A percentile compares a stretch with the other conserved stretches of the same genome.
These are phyloP conservation scores for Vidua chalybeata DNA, from an alignment of 2,113 vertebrate species.

Conservation along the genomic window DNA sequence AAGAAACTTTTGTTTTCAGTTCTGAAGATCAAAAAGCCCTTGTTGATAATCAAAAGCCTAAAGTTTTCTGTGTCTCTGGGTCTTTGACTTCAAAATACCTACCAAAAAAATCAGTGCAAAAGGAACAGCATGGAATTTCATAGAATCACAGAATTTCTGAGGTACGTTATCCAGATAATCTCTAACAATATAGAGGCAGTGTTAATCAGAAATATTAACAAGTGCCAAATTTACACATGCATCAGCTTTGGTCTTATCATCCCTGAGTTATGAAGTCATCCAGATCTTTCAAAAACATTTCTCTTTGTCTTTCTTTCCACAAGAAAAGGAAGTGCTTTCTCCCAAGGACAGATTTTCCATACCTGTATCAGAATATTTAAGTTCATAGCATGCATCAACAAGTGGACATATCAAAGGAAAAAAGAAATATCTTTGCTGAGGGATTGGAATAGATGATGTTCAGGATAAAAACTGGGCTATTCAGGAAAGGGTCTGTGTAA, in stretches of 20 bases:
- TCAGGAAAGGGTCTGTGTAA: not conserved
- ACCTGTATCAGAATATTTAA: not conserved
- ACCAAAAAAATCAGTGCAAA: not conserved
- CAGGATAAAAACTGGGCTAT: not conserved
- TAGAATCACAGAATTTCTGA: not conserved
- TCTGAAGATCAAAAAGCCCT: not conserved
- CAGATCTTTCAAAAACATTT: not conserved
- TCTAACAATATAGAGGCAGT: not conserved
- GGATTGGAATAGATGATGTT: not conserved
- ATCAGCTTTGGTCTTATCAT: not conserved
- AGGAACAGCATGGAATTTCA: not conserved
- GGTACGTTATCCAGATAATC: not conserved
- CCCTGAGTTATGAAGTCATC: not conserved
- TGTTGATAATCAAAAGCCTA: not conserved
- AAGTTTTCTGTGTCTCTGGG: not conserved
- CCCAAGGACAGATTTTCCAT: not conserved
- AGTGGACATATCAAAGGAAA: not conserved
- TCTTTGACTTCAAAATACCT: not conserved
- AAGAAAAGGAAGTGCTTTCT: not conserved
- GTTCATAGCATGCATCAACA: not conserved
- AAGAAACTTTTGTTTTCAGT: conserved; percentile 10
- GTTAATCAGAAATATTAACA: not conserved
- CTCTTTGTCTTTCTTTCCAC: not conserved
- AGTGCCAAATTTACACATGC: not conserved
- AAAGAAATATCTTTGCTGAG: not conserved